Evolutionary conservation across 2,888 invertebrate genomes (phyloP).

Genomic region (Cantharis rustica): DNA sequence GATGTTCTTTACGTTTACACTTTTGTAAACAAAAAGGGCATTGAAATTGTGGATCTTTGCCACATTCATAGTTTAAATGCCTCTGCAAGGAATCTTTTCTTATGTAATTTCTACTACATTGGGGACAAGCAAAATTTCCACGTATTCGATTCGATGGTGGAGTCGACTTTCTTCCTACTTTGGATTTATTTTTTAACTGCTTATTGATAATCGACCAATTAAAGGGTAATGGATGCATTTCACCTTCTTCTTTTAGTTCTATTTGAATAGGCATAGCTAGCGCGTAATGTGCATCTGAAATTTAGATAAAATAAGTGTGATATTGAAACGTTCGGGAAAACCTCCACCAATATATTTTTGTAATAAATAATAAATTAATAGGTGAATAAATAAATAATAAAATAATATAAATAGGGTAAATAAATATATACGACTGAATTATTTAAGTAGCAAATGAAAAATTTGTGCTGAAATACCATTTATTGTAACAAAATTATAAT

Average conservation of each 20-base stretch:
- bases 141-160: constrained; percentile 55
- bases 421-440: neutral
- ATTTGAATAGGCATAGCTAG: constrained; percentile 47
- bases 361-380: neutral
- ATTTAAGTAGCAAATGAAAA: neutral
- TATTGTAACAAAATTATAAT: neutral
- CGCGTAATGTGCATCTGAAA: constrained; percentile 16
- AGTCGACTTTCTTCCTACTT: constrained; percentile 42
- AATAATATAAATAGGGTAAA: neutral
- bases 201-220: constrained; percentile 30
- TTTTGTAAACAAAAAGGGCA: constrained; percentile 72
- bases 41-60: constrained; percentile 71
- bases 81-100: constrained; percentile 77
- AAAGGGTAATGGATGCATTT: constrained; percentile 30
- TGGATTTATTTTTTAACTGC: constrained; percentile 13
- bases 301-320: neutral
- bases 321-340: neutral
- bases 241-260: constrained; percentile 45
- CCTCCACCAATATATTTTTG: constrained; percentile 10
- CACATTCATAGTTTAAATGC: constrained; percentile 78
- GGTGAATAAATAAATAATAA: neutral
- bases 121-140: constrained; percentile 63
- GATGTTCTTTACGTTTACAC: constrained; percentile 69
- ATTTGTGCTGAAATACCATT: neutral
- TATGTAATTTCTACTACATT: constrained; percentile 79